phyloP scores from a whole-genome alignment of 2,888 invertebrate species.

The Chelonus formosanus region DNA sequence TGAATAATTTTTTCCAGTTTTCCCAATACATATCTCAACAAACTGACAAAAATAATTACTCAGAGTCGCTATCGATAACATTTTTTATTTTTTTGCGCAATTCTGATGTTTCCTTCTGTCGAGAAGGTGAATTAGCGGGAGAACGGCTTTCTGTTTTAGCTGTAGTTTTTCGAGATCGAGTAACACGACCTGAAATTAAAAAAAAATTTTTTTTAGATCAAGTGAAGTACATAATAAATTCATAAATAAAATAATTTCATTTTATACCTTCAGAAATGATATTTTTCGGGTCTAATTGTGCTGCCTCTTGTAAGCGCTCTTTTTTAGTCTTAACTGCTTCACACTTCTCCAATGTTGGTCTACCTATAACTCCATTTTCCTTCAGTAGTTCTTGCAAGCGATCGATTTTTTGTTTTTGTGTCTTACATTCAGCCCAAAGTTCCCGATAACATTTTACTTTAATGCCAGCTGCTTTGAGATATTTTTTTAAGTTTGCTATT shows the following conservation, averaged over 20 bases:
- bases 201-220: not conserved
- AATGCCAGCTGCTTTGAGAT: constrained; percentile 52
- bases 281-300: constrained; percentile 51
- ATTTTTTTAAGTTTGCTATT: constrained; percentile 52
- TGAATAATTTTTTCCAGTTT: not conserved
- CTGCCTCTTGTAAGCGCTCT: constrained; percentile 47
- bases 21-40: not conserved
- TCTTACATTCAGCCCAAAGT: constrained; percentile 51
- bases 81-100: constrained; percentile 25
- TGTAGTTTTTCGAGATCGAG: constrained; percentile 24
- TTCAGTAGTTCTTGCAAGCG: constrained; percentile 51
- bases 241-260: not conserved
- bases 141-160: constrained; percentile 18
- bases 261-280: constrained; percentile 56
- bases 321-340: constrained; percentile 49
- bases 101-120: no score
- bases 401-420: constrained; percentile 46
- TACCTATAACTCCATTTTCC: constrained; percentile 52
- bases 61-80: constrained; percentile 24
- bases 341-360: constrained; percentile 56
- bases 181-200: constrained; percentile 18
- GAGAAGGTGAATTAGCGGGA: no score
- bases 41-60: constrained; percentile 21
- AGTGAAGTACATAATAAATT: constrained; percentile 1
- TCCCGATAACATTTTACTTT: constrained; percentile 50